Evolutionary conservation across 2,113 vertebrate genomes (phyloP).

Genomic region (Toxotes jaculatrix): DNA sequence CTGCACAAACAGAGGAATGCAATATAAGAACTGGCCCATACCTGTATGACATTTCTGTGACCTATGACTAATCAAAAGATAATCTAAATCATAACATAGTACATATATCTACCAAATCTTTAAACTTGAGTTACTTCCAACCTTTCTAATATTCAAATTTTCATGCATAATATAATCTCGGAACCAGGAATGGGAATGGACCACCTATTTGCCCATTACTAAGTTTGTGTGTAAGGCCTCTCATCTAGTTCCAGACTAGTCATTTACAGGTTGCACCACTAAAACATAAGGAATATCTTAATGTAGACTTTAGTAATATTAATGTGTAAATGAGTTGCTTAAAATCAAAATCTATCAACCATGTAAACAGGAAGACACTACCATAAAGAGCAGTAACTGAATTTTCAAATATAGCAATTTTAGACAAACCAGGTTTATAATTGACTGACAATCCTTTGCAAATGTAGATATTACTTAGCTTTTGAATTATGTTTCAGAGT

Average conservation of each 20-base stretch:
- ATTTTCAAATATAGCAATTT: too few relatives aligned
- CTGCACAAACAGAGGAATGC: conserved; percentile 73
- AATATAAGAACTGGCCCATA: not conserved
- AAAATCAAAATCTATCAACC: not conserved
- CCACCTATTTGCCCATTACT: not conserved
- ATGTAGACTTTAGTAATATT: too few relatives aligned
- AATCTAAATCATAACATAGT: not conserved
- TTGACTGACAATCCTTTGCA: not conserved
- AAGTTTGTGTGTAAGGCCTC: too few relatives aligned
- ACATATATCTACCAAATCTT: not conserved
- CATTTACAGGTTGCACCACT: too few relatives aligned
- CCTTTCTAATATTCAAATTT: too few relatives aligned
- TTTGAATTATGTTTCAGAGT: not conserved
- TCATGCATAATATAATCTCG: not conserved
- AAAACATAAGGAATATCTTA: too few relatives aligned
- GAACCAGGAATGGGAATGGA: not conserved
- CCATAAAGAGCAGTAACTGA: not conserved
- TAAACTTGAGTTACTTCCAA: not conserved
- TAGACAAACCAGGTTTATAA: too few relatives aligned
- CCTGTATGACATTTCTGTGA: not conserved
- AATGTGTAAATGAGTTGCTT: not conserved
- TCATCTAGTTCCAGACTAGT: too few relatives aligned
- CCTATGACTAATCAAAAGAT: not conserved
- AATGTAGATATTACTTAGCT: not conserved
- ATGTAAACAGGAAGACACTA: not conserved